A percentile compares a stretch with the other conserved stretches of the same genome.
Evolutionary conservation across 2,797 vertebrate genomes (phyloP).

Genomic region (Orientallactaga sibirica): DNA sequence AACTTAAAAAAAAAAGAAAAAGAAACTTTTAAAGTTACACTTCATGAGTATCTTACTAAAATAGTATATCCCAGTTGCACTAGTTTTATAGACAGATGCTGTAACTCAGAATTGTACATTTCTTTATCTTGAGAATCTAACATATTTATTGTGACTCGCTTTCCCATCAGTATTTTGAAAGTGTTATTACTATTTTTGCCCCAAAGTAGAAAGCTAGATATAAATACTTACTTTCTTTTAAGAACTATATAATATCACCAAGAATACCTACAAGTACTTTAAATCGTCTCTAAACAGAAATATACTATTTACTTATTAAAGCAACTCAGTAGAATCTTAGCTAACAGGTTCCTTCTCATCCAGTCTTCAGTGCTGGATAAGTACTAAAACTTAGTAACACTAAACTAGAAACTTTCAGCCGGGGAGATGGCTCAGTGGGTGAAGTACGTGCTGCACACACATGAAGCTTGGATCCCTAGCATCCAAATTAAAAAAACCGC

Average conservation of each 20-base stretch:
- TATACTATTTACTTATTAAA: conserved; percentile 50
- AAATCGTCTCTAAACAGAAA: conserved; percentile 46
- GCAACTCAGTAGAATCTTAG: not conserved
- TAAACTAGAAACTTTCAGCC: not conserved
- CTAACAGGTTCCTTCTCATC: not conserved
- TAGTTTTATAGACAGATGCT: conserved; percentile 74
- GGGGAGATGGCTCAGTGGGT: too few species aligned
- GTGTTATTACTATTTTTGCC: conserved; percentile 80
- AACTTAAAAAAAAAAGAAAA: conserved; percentile 47
- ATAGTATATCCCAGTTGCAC: conserved; percentile 64
- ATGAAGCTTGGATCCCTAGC: too few species aligned
- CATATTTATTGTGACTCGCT: conserved; percentile 76
- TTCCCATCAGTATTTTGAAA: conserved; percentile 75
- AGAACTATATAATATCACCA: conserved; percentile 65
- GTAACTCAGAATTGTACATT: conserved; percentile 59
- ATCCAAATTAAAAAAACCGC: too few species aligned
- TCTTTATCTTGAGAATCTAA: conserved; percentile 75
- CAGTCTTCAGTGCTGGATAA: not conserved
- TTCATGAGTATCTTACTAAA: conserved; percentile 75
- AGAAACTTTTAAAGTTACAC: conserved; percentile 73
- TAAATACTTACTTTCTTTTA: conserved; percentile 74
- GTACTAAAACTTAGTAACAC: not conserved
- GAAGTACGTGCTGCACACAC: too few species aligned
- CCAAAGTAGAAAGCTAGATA: conserved; percentile 73
- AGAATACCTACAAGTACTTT: conserved; percentile 58